Evolutionary conservation across 1,140 invertebrate genomes (phyloP), one percentile per base, ranked within the genome.

Genomic region (Calycopis cecrops): DNA sequence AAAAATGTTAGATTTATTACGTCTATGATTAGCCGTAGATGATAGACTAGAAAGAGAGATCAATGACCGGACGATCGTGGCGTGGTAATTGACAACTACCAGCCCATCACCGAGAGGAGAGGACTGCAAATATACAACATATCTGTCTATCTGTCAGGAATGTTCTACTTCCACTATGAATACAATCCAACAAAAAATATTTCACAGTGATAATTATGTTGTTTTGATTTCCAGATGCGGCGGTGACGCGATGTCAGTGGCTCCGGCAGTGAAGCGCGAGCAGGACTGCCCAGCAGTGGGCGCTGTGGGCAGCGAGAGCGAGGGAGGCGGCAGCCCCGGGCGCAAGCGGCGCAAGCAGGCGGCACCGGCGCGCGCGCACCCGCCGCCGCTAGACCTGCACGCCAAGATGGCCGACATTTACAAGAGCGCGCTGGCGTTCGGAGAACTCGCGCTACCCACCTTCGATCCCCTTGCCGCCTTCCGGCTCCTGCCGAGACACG

Each of bases 401-500:
- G 80, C 84, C 61, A 88, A 88, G 64, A 88, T 88, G 84, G 79
- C 80, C 21, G 87, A 88, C 71, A 79, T 88, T 59, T 88, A 88
- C 76, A 88, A 88, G 71, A 86, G 79, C 70, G 87, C 87, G 11
- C 73, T 88, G 17, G 81, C 79, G 57, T 88, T 88, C 63, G 85
- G 82, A n/a, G 87, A 88, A 48, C 76, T 88, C 40, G 58, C 83
- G 0, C 73, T 88, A 3, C 85, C 87, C 14, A 62, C 80, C 38
- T 88, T 88, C 67, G 85, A 88, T 56, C 85, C 87, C 6, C 79
- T 88, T 17, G 74, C 88, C 60, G 73, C 90, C 34, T 90, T 90
- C 48, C 77, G 90, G 1, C 88, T 90, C 38, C 80, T 91, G 8
- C 86, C 91, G 6, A 84, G 89, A n/a, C 88, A 91, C 56, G 90